phyloP scores from a whole-genome alignment of 2,113 vertebrate species.

The Neomonachus schauinslandi region DNA sequence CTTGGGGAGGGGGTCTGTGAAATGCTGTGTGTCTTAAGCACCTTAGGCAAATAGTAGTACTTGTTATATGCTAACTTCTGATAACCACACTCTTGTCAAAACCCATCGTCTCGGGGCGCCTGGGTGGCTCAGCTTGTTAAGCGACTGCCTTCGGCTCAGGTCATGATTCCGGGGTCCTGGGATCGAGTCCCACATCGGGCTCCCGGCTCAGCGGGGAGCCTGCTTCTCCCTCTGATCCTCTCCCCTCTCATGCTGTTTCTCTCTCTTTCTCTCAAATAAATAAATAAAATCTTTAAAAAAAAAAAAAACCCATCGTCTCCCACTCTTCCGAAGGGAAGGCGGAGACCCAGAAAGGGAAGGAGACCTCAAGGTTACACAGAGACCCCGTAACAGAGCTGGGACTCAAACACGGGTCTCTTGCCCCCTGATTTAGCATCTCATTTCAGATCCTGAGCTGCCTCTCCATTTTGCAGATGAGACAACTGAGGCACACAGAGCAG shows the following conservation, averaged over 20 bases:
- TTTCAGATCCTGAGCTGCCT: neutral
- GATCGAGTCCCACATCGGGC: no score
- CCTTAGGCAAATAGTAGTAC: neutral
- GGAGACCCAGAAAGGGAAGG: neutral
- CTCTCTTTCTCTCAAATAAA: no score
- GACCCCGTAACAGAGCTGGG: neutral
- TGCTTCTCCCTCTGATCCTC: no score
- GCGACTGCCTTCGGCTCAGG: no score
- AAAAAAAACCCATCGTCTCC: neutral
- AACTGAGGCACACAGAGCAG: neutral
- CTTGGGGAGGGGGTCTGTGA: neutral
- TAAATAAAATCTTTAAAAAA: no score
- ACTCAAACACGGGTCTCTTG: neutral
- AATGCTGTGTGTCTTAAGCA: rapidly evolving
- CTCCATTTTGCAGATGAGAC: neutral
- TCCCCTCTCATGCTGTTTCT: no score
- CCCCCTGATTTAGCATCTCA: neutral
- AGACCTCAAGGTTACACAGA: neutral
- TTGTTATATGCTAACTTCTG: neutral
- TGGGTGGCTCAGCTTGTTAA: no score
- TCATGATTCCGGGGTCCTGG: no score
- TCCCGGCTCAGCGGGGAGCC: no score
- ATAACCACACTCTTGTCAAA: neutral
- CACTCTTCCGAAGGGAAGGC: neutral
- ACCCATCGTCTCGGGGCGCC: no score